Conservation (phyloP, 2,113 vertebrate species). For the Rhinogobius similis region DNA sequence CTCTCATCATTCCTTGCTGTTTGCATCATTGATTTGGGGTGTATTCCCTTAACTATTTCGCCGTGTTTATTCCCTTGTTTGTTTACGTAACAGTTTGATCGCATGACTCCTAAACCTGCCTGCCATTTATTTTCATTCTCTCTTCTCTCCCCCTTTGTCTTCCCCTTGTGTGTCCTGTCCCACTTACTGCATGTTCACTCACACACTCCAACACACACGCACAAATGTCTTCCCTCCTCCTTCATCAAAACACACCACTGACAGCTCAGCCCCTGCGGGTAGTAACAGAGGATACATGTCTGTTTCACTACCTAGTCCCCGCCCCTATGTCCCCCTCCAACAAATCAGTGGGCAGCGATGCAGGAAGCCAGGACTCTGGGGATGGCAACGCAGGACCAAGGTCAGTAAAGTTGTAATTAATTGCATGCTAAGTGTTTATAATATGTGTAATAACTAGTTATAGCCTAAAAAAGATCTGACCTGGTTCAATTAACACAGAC, state of each 20-base stretch:
- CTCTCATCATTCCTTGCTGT: slow-evolving; percentile 15
- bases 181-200: slow-evolving; percentile 60
- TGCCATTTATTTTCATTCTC: slow-evolving; percentile 74
- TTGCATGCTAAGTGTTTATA: slow-evolving; percentile 54
- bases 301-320: slow-evolving; percentile 99
- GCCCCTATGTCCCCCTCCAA: slow-evolving; percentile 98
- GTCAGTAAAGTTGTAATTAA: slow-evolving; percentile 67
- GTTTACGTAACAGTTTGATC: slow-evolving; percentile 42
- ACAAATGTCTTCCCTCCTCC: slow-evolving; percentile 2
- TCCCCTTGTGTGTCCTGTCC: slow-evolving; percentile 40
- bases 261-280: slow-evolving; percentile 91
- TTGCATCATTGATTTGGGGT: slow-evolving; percentile 21
- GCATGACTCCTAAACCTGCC: slow-evolving; percentile 67
- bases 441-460: slow-evolving; percentile 31
- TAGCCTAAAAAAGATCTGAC: slow-evolving; percentile 44
- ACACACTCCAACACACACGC: slow-evolving; percentile 22
- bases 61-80: slow-evolving; percentile 13
- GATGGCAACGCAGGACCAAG: slow-evolving; percentile 92
- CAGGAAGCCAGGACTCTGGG: slow-evolving; percentile 96
- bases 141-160: slow-evolving; percentile 61
- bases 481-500: slow-evolving; percentile 56
- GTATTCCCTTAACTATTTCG: slow-evolving; percentile 40
- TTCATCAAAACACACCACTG: slow-evolving; percentile 71
- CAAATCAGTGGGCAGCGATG: slow-evolving; percentile 98
- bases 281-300: slow-evolving; percentile 99